A percentile compares a stretch with the other conserved stretches of the same genome.
Conservation (phyloP, 1,140 invertebrate genomes). For the Philopotamus ludificatus region DNA sequence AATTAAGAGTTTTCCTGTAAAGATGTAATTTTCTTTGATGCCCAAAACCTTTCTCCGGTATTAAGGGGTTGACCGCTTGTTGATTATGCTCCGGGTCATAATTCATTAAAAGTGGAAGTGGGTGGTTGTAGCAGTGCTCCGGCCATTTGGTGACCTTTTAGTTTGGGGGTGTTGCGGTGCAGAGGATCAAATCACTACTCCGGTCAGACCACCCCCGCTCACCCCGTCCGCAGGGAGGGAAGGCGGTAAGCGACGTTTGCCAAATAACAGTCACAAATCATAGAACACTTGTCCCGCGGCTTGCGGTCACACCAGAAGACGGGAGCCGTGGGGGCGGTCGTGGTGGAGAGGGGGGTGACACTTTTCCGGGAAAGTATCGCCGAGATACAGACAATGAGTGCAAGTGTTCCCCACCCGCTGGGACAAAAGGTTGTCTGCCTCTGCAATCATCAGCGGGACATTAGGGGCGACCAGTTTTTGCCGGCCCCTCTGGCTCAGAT, state of each 20-base stretch:
- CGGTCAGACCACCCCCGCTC: not conserved
- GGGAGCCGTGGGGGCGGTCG: no score
- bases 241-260: constrained; percentile 18
- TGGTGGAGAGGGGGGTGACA: no score
- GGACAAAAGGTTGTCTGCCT: not conserved
- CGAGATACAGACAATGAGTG: not conserved
- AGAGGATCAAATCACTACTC: constrained; percentile 1
- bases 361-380: not conserved
- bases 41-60: no score
- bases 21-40: no score
- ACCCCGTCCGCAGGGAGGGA: not conserved
- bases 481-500: not conserved
- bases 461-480: constrained; percentile 3
- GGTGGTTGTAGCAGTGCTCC: not conserved
- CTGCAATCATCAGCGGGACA: constrained; percentile 10
- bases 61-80: not conserved
- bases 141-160: constrained; percentile 18
- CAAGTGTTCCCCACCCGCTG: not conserved
- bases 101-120: constrained; percentile 1
- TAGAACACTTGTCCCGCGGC: constrained; percentile 23
- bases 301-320: constrained; percentile 10
- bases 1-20: no score
- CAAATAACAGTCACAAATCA: constrained; percentile 33
- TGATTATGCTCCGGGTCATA: not conserved
- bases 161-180: constrained; percentile 12